Evolutionary conservation across 2,888 invertebrate species (phyloP).

Genomic region (Gryllus longicercus): DNA sequence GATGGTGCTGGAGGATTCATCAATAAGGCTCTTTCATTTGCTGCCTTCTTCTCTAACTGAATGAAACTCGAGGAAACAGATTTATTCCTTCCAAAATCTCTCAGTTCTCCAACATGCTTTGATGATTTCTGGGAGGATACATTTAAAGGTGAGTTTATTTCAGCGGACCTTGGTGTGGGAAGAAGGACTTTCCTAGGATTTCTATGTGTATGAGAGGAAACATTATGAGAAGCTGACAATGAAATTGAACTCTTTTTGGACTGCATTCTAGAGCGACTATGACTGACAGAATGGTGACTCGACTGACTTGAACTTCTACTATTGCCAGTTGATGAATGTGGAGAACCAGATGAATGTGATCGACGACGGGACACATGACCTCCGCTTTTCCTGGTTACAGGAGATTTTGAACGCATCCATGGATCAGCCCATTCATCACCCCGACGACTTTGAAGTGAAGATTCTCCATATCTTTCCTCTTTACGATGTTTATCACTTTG

Average conservation of each 20-base stretch:
- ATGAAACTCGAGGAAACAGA: constrained; percentile 26
- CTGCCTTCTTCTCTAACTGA: constrained; percentile 46
- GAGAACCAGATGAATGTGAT: constrained; percentile 71
- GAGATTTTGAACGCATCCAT: constrained; percentile 79
- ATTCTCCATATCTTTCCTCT: constrained; percentile 38
- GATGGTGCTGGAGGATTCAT: constrained; percentile 74
- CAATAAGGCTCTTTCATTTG: constrained; percentile 60
- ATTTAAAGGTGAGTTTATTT: background rate
- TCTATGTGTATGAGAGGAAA: constrained; percentile 29
- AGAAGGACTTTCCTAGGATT: constrained; percentile 31
- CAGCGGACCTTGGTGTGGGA: constrained; percentile 24
- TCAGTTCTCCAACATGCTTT: constrained; percentile 21
- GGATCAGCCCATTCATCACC: constrained; percentile 95
- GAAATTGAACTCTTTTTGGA: constrained; percentile 43
- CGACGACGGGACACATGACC: constrained; percentile 51
- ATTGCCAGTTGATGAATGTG: constrained; percentile 60
- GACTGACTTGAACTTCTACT: constrained; percentile 51
- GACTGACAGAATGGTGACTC: constrained; percentile 52
- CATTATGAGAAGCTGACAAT: constrained; percentile 35
- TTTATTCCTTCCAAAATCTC: constrained; percentile 27
- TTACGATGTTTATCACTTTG: constrained; percentile 54
- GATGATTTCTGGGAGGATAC: constrained; percentile 20
- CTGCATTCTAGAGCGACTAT: constrained; percentile 48
- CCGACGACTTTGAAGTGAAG: constrained; percentile 43
- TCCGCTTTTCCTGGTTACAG: constrained; percentile 55